Conservation (phyloP, 1,140 invertebrate genomes). For the Leptinotarsa lineolata region DNA sequence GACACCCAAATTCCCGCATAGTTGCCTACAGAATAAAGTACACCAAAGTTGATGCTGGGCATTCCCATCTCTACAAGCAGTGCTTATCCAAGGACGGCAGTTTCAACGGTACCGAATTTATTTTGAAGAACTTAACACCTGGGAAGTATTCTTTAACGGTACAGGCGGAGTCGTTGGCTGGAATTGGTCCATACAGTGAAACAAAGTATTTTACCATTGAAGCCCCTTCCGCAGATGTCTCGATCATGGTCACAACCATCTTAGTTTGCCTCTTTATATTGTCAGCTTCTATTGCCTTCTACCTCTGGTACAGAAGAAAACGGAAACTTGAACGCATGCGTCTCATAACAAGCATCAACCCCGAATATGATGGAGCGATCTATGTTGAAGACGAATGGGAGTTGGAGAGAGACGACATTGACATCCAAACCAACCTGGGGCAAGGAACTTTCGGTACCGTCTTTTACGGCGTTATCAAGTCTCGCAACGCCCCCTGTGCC, state of each 20-base stretch:
- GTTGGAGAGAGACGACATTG: conserved; percentile 80
- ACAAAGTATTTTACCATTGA: conserved; percentile 33
- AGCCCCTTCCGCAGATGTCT: not conserved
- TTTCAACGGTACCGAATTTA: conserved; percentile 34
- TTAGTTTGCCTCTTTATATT: conserved; percentile 44
- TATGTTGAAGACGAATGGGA: conserved; percentile 96
- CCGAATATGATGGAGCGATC: conserved; percentile 73
- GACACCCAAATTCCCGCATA: conserved; percentile 66
- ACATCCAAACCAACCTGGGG: conserved; percentile 79
- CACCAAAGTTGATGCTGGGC: conserved; percentile 47
- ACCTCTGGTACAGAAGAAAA: conserved; percentile 37
- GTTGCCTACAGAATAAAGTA: conserved; percentile 66
- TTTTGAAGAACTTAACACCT: conserved; percentile 58
- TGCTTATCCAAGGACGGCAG: conserved; percentile 32
- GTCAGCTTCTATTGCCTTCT: conserved; percentile 35
- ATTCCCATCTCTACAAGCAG: conserved; percentile 23
- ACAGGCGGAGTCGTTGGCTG: conserved; percentile 66
- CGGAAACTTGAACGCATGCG: conserved; percentile 57
- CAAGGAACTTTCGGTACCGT: conserved; percentile 96
- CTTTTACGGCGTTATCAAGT: conserved; percentile 46
- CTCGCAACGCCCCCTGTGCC: conserved; percentile 73
- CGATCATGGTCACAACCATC: conserved; percentile 46
- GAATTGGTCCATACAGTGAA: conserved; percentile 42
- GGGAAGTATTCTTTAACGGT: conserved; percentile 69
- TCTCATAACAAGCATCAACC: conserved; percentile 76